Conservation (phyloP, 2,888 invertebrate genomes). For the Luffia ferchaultella region DNA sequence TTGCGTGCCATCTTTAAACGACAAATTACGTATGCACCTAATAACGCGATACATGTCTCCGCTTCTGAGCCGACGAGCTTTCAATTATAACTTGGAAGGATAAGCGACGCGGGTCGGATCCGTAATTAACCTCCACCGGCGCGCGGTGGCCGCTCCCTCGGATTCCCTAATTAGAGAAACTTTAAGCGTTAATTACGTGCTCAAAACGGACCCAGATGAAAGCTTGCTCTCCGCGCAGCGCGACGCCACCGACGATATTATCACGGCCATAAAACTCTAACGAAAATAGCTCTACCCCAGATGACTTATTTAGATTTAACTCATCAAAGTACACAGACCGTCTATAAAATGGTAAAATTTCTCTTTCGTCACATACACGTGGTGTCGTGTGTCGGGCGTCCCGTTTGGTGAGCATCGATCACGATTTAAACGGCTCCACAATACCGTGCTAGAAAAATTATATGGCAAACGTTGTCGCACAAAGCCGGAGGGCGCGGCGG, state of each 20-base stretch:
- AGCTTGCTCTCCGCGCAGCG: too few relatives aligned
- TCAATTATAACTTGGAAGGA: slow-evolving; percentile 57
- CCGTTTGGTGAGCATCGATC: too few relatives aligned
- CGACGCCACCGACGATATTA: neutral
- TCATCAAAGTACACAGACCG: neutral
- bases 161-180: slow-evolving; percentile 11
- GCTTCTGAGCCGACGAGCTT: slow-evolving; percentile 40
- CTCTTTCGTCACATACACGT: too few relatives aligned
- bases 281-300: neutral
- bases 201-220: neutral
- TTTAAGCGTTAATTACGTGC: slow-evolving; percentile 2
- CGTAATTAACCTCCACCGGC: slow-evolving; percentile 42
- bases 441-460: neutral
- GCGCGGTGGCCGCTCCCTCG: slow-evolving; percentile 25
- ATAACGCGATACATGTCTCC: slow-evolving; percentile 5
- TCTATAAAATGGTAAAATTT: too few relatives aligned
- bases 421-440: too few relatives aligned
- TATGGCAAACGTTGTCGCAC: neutral
- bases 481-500: neutral
- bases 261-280: neutral
- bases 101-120: slow-evolving; percentile 45
- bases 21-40: slow-evolving; percentile 62
- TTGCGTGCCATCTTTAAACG: slow-evolving; percentile 64
- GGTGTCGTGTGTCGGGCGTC: too few relatives aligned
- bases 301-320: neutral